Evolutionary conservation across 2,113 vertebrate genomes (phyloP).

Genomic region (Spea bombifrons): DNA sequence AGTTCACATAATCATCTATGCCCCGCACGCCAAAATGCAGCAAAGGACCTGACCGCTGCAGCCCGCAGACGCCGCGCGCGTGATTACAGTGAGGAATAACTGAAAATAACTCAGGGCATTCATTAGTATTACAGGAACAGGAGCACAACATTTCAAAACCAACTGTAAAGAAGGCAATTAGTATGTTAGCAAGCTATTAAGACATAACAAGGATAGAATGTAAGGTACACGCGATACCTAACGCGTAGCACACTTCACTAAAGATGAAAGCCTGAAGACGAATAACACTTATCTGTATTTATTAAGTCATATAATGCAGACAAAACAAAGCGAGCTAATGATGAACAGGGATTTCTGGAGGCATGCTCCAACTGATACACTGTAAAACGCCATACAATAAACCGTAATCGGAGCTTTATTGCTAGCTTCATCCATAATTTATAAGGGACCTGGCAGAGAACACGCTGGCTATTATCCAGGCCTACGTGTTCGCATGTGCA

Average conservation of each 20-base stretch:
- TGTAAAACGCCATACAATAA: slow-evolving; percentile 44
- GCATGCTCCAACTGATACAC: slow-evolving; percentile 24
- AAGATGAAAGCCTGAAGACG: background rate
- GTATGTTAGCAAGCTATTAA: background rate
- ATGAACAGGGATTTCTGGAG: slow-evolving; percentile 29
- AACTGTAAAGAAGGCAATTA: no score
- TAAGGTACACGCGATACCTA: no score
- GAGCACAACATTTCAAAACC: no score
- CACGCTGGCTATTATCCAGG: slow-evolving; percentile 15
- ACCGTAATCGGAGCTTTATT: slow-evolving; percentile 24
- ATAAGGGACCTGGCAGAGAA: slow-evolving; percentile 30
- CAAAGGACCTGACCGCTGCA: slow-evolving; percentile 19
- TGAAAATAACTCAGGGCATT: no score
- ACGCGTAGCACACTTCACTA: background rate
- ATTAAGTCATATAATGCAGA: slow-evolving; percentile 17
- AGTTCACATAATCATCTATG: slow-evolving; percentile 20
- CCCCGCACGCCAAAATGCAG: slow-evolving; percentile 33
- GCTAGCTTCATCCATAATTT: slow-evolving; percentile 28
- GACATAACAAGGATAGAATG: background rate
- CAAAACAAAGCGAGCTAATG: slow-evolving; percentile 17
- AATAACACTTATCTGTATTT: slow-evolving; percentile 37
- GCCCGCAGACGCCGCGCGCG: slow-evolving; percentile 1
- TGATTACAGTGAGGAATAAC: no score
- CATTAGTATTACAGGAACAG: no score
- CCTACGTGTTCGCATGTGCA: slow-evolving; percentile 3